phyloP scores from a whole-genome alignment of 2,888 invertebrate species.

The Blera fallax region DNA sequence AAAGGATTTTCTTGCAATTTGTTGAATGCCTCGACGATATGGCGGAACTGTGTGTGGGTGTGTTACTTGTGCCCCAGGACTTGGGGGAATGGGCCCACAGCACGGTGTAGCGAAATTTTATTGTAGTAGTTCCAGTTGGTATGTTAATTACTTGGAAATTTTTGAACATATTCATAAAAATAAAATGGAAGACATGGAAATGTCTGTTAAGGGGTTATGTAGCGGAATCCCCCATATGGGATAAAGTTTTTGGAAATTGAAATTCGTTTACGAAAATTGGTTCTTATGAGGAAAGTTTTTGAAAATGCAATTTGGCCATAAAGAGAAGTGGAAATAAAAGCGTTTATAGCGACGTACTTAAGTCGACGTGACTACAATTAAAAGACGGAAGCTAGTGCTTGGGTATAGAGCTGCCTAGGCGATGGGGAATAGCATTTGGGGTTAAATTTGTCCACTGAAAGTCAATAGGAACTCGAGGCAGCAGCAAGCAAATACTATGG shows the following conservation, averaged over 20 bases:
- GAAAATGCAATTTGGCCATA: neutral
- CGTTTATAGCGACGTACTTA: neutral
- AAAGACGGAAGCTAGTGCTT: no score
- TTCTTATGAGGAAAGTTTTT: constrained; percentile 28
- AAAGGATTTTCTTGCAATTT: constrained; percentile 67
- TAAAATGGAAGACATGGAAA: constrained; percentile 32
- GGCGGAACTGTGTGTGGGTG: neutral
- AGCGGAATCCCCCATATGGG: constrained; percentile 34
- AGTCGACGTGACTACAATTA: neutral
- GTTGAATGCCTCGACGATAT: constrained; percentile 33
- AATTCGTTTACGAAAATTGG: constrained; percentile 57
- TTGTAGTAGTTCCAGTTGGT: constrained; percentile 66
- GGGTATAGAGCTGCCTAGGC: no score
- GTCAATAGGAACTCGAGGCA: no score
- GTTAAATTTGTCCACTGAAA: no score
- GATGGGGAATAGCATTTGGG: no score
- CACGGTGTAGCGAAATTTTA: constrained; percentile 33
- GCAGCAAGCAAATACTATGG: no score
- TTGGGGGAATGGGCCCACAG: neutral
- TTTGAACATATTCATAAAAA: constrained; percentile 66
- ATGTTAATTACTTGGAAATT: constrained; percentile 68
- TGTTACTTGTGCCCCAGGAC: no score
- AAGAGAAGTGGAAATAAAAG: neutral
- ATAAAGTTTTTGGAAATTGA: constrained; percentile 34
- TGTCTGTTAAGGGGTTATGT: constrained; percentile 43